Conservation (phyloP, 2,888 invertebrate species). For the Apotomis turbidana region DNA sequence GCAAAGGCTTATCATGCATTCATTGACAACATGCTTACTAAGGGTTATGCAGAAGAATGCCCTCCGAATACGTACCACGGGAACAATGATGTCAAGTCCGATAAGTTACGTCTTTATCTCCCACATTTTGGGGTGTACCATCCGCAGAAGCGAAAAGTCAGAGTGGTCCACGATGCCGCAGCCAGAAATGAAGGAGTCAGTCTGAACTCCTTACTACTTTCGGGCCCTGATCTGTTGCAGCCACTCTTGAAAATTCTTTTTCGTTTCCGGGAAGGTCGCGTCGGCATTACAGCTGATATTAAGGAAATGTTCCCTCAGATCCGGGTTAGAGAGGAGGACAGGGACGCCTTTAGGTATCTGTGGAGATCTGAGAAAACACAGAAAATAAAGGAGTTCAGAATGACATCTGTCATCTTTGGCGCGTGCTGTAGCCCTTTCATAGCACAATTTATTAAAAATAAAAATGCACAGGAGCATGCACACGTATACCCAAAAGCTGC, state of each 20-base stretch:
- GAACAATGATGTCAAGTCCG: not conserved
- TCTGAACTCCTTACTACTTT: constrained; percentile 49
- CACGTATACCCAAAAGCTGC: not conserved
- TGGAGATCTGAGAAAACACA: constrained; percentile 23
- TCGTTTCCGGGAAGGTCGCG: constrained; percentile 36
- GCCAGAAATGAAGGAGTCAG: constrained; percentile 44
- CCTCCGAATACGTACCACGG: not conserved
- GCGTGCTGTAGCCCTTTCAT: constrained; percentile 48
- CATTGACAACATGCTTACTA: not conserved
- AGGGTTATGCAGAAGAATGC: constrained; percentile 14
- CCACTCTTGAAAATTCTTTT: constrained; percentile 48
- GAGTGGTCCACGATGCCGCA: constrained; percentile 54
- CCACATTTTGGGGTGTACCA: constrained; percentile 25
- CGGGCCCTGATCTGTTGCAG: constrained; percentile 51
- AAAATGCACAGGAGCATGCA: constrained; percentile 43
- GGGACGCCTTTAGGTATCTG: constrained; percentile 47
- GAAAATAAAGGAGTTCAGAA: constrained; percentile 33
- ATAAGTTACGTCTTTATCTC: constrained; percentile 10
- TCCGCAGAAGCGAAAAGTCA: constrained; percentile 35
- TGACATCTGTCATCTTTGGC: constrained; percentile 50
- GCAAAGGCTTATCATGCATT: constrained; percentile 6
- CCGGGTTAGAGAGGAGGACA: constrained; percentile 48
- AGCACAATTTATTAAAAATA: constrained; percentile 49
- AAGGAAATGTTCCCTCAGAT: constrained; percentile 54
- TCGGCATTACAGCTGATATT: constrained; percentile 44